phyloP scores from a whole-genome alignment of 2,113 vertebrate genomes.

The Hoplias malabaricus region DNA sequence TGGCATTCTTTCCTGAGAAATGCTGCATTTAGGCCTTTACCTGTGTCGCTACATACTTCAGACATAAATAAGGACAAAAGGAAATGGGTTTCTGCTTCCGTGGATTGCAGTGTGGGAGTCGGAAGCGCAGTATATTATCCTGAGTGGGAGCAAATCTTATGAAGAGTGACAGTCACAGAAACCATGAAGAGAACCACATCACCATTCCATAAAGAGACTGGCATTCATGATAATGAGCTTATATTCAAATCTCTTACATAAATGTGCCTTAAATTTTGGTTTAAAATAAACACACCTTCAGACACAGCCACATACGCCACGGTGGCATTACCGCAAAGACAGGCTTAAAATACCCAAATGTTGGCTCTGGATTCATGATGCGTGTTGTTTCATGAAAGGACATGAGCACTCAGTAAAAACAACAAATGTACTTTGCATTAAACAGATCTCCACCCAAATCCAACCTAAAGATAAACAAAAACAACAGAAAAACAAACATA shows the following conservation, averaged over 20 bases:
- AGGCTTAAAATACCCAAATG: neutral
- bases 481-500: neutral
- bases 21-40: neutral
- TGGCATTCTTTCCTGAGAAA: neutral
- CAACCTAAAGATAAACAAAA: constrained; percentile 13
- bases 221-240: constrained; percentile 45
- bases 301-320: neutral
- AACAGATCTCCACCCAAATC: neutral
- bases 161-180: constrained; percentile 33
- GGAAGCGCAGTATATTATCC: constrained; percentile 37
- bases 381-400: neutral
- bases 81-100: constrained; percentile 2
- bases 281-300: neutral
- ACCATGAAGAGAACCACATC: constrained; percentile 32
- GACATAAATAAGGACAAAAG: constrained; percentile 10
- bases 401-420: neutral
- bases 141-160: constrained; percentile 42
- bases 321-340: neutral
- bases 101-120: constrained; percentile 20
- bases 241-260: constrained; percentile 46
- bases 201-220: constrained; percentile 32
- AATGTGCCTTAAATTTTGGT: constrained; percentile 33
- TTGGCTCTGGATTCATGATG: neutral
- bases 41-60: neutral
- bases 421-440: neutral